phyloP scores from a whole-genome alignment of 37 sponge, comb jelly and placozoan species.

The Amphimedon queenslandica region DNA sequence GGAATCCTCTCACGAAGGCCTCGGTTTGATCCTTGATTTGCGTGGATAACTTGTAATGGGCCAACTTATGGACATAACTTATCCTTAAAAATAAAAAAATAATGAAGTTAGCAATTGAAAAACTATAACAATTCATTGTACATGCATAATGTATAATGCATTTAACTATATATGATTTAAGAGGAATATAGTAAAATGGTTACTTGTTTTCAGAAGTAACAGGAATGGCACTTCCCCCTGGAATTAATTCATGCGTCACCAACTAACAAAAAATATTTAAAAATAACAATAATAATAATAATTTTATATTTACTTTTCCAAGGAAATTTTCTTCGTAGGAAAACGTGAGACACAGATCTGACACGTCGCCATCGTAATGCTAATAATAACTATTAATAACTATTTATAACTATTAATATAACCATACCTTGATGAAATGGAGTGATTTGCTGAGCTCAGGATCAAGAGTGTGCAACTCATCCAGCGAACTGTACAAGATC shows the following conservation, averaged over 20 bases:
- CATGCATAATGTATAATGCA: background rate
- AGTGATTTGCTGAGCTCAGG: conserved; percentile 84
- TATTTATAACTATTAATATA: background rate
- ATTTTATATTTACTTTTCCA: conserved; percentile 70
- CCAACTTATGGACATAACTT: conserved; percentile 91
- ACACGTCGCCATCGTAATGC: conserved; percentile 83
- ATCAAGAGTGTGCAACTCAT: conserved; percentile 93
- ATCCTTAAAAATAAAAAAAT: conserved; percentile 46
- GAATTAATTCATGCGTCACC: conserved; percentile 86
- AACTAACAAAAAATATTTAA: conserved; percentile 20
- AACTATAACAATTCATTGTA: background rate
- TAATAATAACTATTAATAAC: conserved; percentile 6
- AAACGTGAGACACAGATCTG: conserved; percentile 85
- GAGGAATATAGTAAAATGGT: background rate
- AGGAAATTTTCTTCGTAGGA: conserved; percentile 86
- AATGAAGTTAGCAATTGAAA: too few relatives aligned
- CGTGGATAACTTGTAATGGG: conserved; percentile 85
- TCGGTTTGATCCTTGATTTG: conserved; percentile 83
- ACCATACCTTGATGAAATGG: conserved; percentile 75
- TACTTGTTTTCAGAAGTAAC: conserved; percentile 92
- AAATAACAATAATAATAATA: background rate
- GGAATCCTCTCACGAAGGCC: conserved; percentile 89
- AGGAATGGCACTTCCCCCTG: conserved; percentile 77
- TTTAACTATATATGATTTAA: background rate
- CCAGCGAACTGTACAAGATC: conserved; percentile 77